These are phyloP conservation scores for Stichopus horrens DNA, from an alignment of 53 echinoderm and acorn worm species.

Conservation along the genomic window DNA sequence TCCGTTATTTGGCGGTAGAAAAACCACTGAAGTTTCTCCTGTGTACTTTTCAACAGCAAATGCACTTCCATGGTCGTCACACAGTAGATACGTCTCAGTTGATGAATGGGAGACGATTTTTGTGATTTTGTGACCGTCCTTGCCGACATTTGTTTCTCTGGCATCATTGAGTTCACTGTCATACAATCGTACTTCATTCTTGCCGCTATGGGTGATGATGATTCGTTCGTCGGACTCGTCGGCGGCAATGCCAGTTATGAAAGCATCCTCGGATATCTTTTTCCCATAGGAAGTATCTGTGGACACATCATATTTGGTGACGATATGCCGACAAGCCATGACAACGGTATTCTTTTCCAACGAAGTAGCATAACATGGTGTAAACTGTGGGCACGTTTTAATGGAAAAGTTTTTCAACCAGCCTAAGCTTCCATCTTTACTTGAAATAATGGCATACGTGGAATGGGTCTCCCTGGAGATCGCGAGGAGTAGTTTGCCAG, in stretches of 20 bases:
- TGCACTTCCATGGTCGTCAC: conserved; percentile 11
- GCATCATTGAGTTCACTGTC: conserved; percentile 27
- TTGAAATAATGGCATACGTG: conserved; percentile 32
- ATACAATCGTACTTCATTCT: conserved; percentile 19
- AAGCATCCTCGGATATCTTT: conserved; percentile 3
- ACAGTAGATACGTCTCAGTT: conserved; percentile 5
- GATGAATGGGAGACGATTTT: conserved; percentile 2
- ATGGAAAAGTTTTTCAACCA: conserved; percentile 49
- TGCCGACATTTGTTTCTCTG: conserved; percentile 5
- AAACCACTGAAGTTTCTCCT: not conserved
- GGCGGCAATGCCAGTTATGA: not conserved
- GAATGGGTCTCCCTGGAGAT: conserved; percentile 14
- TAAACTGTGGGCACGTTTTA: conserved; percentile 23
- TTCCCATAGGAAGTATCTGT: conserved; percentile 39
- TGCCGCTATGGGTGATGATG: not conserved
- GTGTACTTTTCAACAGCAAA: conserved; percentile 26
- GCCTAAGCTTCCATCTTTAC: conserved; percentile 35
- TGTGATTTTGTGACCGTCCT: not conserved
- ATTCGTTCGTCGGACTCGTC: conserved; percentile 26
- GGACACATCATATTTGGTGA: not conserved
- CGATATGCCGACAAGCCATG: conserved; percentile 38
- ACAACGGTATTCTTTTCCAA: conserved; percentile 25
- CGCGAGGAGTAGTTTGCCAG: conserved; percentile 20
- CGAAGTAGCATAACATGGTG: conserved; percentile 23
- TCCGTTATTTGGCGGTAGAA: not conserved